Percentiles rank a stretch among this genome's conserved stretches.
phyloP scores from a whole-genome alignment of 2,113 vertebrate species.

The Xiphophorus couchianus region DNA sequence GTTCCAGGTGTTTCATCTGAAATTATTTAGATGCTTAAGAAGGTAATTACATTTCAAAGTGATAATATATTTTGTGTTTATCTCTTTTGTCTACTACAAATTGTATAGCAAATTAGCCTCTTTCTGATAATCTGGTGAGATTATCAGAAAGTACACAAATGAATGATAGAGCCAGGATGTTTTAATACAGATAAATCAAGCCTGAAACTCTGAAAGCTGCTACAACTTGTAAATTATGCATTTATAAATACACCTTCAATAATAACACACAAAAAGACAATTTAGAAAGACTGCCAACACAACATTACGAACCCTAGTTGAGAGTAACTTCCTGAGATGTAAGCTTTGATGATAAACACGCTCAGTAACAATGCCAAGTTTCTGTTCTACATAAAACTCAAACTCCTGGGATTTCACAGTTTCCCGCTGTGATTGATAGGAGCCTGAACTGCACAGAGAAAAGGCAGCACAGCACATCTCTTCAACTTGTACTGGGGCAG shows the following conservation, averaged over 20 bases:
- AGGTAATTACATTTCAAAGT: neutral
- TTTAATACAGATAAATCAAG: too few species aligned
- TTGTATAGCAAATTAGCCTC: neutral
- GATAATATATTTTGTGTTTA: neutral
- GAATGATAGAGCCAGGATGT: neutral
- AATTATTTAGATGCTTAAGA: neutral
- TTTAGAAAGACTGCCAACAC: neutral
- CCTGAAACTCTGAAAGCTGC: neutral
- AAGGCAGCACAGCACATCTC: constrained; percentile 7
- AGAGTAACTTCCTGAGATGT: constrained; percentile 12
- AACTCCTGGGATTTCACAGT: constrained; percentile 49
- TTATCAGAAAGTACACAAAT: neutral
- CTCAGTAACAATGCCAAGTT: constrained; percentile 18
- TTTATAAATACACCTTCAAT: neutral
- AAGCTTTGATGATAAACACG: neutral
- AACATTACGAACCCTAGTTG: neutral
- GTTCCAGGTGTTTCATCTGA: neutral
- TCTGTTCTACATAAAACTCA: constrained; percentile 56
- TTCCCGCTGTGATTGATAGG: constrained; percentile 50
- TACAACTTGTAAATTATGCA: neutral
- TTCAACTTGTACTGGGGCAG: constrained; percentile 19
- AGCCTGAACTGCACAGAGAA: neutral
- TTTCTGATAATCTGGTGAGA: neutral
- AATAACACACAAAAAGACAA: neutral
- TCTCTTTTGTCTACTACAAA: neutral